These are phyloP conservation scores for Gallirallus australis DNA, from an alignment of 2,797 vertebrate species.

Conservation along the genomic window DNA sequence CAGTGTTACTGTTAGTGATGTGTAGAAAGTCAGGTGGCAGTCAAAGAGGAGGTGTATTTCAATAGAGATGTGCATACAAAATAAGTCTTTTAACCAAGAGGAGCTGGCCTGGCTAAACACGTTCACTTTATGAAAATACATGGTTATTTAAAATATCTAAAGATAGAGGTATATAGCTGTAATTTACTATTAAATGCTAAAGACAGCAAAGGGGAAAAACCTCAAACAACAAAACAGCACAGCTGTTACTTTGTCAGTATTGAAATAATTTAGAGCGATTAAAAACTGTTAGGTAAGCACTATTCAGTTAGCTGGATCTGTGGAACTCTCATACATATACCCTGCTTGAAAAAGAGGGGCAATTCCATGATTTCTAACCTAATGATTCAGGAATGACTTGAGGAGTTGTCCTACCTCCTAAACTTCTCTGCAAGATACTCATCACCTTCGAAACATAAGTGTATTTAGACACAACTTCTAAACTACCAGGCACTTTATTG, in stretches of 20 bases:
- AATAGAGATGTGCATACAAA: background rate
- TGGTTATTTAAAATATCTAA: background rate
- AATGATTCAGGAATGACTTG: background rate
- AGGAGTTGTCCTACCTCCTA: background rate
- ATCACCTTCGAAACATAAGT: background rate
- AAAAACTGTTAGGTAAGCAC: background rate
- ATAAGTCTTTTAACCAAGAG: background rate
- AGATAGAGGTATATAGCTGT: background rate
- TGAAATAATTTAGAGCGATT: background rate
- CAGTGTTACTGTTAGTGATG: background rate
- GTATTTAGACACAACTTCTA: background rate
- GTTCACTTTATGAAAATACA: background rate
- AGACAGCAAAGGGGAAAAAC: background rate
- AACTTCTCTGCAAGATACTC: background rate
- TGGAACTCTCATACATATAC: background rate
- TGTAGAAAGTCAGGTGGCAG: background rate
- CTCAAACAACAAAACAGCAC: background rate
- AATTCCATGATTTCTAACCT: background rate
- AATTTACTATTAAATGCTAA: background rate
- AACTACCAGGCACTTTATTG: background rate
- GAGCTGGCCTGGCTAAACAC: background rate
- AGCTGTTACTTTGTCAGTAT: background rate
- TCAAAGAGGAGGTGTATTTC: background rate
- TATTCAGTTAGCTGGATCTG: background rate
- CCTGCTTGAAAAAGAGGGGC: background rate